Evolutionary conservation across 2,113 vertebrate genomes (phyloP).

Genomic region (Neolamprologus variostigma): DNA sequence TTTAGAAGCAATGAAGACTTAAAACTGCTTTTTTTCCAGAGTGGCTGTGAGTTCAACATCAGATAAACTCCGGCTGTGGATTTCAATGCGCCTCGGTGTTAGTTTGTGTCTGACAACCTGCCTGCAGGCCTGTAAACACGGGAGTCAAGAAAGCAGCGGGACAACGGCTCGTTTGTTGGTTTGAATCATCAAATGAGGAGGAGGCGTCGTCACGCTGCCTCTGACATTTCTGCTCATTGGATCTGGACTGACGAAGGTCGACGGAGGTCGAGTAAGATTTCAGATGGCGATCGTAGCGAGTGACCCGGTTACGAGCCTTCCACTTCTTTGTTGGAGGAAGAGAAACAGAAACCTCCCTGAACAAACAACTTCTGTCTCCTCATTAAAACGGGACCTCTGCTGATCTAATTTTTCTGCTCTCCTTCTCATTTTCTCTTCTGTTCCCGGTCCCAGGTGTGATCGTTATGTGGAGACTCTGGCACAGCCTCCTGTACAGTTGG

Average conservation of each 20-base stretch:
- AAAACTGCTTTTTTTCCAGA: background rate
- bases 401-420: background rate
- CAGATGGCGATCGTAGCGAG: background rate
- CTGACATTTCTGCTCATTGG: conserved; percentile 3
- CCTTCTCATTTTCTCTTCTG: background rate
- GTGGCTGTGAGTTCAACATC: background rate
- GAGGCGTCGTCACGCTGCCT: background rate
- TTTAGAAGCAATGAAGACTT: background rate
- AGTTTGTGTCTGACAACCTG: background rate
- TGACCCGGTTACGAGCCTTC: background rate
- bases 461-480: background rate
- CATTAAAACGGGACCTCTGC: background rate
- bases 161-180: conserved; percentile 9
- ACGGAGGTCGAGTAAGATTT: background rate
- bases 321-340: background rate
- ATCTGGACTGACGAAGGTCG: background rate
- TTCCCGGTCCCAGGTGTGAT: background rate
- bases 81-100: background rate
- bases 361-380: background rate
- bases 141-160: background rate
- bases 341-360: background rate
- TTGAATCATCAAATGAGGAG: background rate
- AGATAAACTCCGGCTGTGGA: background rate
- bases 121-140: conserved; percentile 13
- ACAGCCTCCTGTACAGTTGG: background rate